Evolutionary conservation across 2,113 vertebrate genomes (phyloP), one percentile per base, ranked within the genome.

Genomic region (Casuarius casuarius): DNA sequence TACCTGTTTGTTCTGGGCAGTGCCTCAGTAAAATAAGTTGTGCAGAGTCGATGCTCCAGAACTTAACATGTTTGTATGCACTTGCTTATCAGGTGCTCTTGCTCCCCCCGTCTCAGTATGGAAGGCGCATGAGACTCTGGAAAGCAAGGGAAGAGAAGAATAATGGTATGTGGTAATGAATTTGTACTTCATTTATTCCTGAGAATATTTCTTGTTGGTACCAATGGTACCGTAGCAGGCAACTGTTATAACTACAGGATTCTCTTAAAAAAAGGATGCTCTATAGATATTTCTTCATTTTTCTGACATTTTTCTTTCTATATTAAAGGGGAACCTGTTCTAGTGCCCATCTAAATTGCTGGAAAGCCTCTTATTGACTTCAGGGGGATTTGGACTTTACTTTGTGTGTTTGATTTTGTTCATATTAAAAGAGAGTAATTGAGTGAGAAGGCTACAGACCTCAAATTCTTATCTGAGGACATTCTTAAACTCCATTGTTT

Each of bases 171-270:
- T 97, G 84, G 87, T 87, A 95, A 97, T 94, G 97, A 97, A 97
- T 91, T 85, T 97, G 51, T 97, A 97, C 96, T 98, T 98, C 97
- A 97, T 97, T 98, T 98, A 98, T 98, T 98, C 97, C 97, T 98
- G 97, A 97, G 98, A 97, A 98, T 98, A 98, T 97, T 97, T 98
- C 97, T 97, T 97, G 97, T 98, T 98, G 96, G 97, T 98, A 98
- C 98, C 98, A 98, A 97, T 98, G 98, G 98, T 98, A 98, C 97
- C 40, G 83, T 98, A 95, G 95, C 97, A 95, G 87, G 94, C 95
- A 97, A 97, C 85, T 98, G 95, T 97, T 98, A 89, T 90, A 97
- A 94, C 87, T 95, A 92, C 95, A 97, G 88, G 92, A 96, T 97
- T 98, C 85, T 95, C 93, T 94, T 89, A 72, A 95, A 85, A 85